phyloP scores from a whole-genome alignment of 2,113 vertebrate genomes.

The Micronisus gabar region DNA sequence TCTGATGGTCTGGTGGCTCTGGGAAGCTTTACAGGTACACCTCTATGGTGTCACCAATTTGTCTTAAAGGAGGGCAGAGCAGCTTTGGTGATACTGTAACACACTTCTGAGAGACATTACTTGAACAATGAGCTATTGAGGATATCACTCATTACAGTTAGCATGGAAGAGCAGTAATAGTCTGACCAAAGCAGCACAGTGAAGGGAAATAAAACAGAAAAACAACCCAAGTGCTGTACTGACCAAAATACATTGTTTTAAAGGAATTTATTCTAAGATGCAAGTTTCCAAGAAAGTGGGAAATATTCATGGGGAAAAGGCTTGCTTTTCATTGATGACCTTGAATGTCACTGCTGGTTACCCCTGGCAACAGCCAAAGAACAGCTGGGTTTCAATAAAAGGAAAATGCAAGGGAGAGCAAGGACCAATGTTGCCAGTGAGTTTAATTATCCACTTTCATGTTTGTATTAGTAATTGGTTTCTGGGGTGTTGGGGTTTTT shows the following conservation, averaged over 20 bases:
- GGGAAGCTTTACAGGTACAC: background rate
- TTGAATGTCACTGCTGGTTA: background rate
- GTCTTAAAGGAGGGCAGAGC: background rate
- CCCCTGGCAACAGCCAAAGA: slow-evolving; percentile 2
- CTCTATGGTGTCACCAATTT: background rate
- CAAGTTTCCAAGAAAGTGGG: background rate
- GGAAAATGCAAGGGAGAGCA: background rate
- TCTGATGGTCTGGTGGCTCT: background rate
- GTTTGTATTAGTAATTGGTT: slow-evolving; percentile 15
- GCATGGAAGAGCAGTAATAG: background rate
- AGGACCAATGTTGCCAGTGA: background rate
- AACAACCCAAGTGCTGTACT: background rate
- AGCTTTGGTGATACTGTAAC: background rate
- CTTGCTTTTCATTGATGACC: background rate
- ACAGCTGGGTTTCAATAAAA: slow-evolving; percentile 1
- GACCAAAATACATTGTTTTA: background rate
- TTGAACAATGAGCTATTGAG: background rate
- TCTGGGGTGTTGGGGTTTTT: background rate
- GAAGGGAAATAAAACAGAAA: background rate
- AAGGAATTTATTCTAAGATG: background rate
- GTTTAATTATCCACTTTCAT: background rate
- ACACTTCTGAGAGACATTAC: background rate
- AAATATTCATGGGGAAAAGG: background rate
- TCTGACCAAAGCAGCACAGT: background rate
- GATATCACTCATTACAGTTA: background rate